phyloP scores from a whole-genome alignment of 2,888 invertebrate species.

The Eristalinus sepulchralis region DNA sequence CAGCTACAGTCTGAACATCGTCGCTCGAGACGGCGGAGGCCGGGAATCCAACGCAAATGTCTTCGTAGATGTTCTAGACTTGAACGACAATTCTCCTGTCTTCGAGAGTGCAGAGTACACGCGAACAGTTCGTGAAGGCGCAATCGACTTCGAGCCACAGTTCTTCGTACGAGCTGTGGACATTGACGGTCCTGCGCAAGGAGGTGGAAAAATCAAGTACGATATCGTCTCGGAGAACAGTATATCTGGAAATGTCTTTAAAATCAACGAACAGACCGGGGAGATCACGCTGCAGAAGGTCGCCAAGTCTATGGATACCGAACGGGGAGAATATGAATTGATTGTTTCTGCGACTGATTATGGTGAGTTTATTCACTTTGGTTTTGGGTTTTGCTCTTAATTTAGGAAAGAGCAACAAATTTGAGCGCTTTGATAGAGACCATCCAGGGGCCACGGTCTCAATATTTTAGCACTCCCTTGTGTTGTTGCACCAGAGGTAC shows the following conservation, averaged over 20 bases:
- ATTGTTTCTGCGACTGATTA: slow-evolving; percentile 87
- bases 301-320: slow-evolving; percentile 88
- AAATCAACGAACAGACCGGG: slow-evolving; percentile 86
- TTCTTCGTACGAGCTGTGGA: slow-evolving; percentile 90
- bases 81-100: slow-evolving; percentile 89
- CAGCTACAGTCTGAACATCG: slow-evolving; percentile 89
- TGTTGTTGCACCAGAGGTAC: too few species aligned
- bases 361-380: slow-evolving; percentile 80
- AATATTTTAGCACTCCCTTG: too few species aligned
- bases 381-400: background rate
- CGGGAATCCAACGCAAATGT: slow-evolving; percentile 87
- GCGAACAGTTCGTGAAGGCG: slow-evolving; percentile 89
- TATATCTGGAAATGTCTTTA: slow-evolving; percentile 84
- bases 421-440: too few species aligned
- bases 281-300: slow-evolving; percentile 85
- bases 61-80: slow-evolving; percentile 87
- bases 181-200: slow-evolving; percentile 87
- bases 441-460: too few species aligned
- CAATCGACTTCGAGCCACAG: slow-evolving; percentile 89
- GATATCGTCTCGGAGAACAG: slow-evolving; percentile 86
- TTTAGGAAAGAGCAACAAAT: too few species aligned
- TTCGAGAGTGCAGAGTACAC: slow-evolving; percentile 88
- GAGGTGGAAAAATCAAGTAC: slow-evolving; percentile 86
- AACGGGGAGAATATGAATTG: slow-evolving; percentile 88
- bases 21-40: slow-evolving; percentile 91